Evolutionary conservation across 2,797 vertebrate species (phyloP).

Genomic region (Squalus acanthias): DNA sequence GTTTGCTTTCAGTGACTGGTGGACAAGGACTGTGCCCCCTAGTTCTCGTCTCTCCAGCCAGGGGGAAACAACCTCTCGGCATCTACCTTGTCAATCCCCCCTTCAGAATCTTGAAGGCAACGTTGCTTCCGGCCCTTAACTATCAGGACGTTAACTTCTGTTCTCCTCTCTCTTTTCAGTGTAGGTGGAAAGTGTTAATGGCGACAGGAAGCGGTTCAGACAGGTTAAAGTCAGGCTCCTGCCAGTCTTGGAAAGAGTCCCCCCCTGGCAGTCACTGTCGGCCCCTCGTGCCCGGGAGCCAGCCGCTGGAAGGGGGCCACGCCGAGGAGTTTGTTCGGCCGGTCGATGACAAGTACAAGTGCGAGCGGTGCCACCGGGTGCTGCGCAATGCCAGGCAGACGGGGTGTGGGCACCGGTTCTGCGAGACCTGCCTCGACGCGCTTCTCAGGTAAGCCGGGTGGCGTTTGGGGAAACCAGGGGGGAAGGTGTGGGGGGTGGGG

Average conservation of each 20-base stretch:
- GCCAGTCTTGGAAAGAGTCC: neutral
- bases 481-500: no score
- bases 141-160: neutral
- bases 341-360: slow-evolving; percentile 27
- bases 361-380: neutral
- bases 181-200: neutral
- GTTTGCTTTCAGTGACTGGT: no score
- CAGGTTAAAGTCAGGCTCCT: neutral
- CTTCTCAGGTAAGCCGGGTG: neutral
- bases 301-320: neutral
- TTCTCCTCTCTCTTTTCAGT: neutral
- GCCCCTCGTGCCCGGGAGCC: neutral
- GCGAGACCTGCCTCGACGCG: neutral
- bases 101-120: no score
- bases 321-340: neutral
- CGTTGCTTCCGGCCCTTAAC: no score
- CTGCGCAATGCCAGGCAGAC: slow-evolving; percentile 27
- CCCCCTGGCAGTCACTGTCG: neutral
- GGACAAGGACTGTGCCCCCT: no score
- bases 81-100: no score
- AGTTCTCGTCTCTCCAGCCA: no score
- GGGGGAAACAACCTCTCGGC: no score
- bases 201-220: neutral
- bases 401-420: slow-evolving; percentile 32
- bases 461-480: neutral